These are phyloP conservation scores for Nephrotoma flavescens DNA, from an alignment of 2,888 invertebrate genomes.

Conservation along the genomic window DNA sequence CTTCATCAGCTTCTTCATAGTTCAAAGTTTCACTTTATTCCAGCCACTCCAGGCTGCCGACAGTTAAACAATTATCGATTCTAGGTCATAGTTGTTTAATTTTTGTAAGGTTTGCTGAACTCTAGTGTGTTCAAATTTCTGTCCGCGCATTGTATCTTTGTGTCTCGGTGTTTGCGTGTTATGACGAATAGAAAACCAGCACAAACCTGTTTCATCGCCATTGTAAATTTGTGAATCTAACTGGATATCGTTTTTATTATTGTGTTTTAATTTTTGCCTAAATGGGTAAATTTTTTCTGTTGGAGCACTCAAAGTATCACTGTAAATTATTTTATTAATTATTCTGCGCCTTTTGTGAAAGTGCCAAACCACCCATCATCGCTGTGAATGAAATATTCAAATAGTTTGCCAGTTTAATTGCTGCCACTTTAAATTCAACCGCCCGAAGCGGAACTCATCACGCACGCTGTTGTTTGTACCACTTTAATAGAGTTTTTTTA, in stretches of 20 bases:
- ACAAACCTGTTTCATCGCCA: background rate
- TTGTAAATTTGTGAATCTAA: background rate
- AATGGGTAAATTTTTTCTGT: background rate
- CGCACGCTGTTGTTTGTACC: background rate
- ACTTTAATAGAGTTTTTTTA: background rate
- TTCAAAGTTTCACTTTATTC: too few relatives aligned
- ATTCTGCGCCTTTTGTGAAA: background rate
- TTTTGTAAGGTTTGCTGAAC: too few relatives aligned
- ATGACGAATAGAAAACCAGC: background rate
- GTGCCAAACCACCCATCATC: background rate
- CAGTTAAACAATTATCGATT: too few relatives aligned
- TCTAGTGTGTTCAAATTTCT: too few relatives aligned
- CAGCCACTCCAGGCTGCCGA: too few relatives aligned
- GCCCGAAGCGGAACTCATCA: background rate
- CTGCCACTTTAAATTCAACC: background rate
- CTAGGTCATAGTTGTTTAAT: too few relatives aligned
- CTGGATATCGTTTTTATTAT: background rate
- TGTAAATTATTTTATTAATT: background rate
- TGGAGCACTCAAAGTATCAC: background rate
- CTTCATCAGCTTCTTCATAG: too few relatives aligned
- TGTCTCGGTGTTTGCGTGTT: background rate
- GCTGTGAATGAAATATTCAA: background rate
- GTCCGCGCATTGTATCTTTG: background rate
- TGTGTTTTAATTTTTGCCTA: background rate
- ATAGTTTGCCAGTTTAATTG: background rate